A percentile compares a stretch with the other conserved stretches of the same genome.
Conservation (phyloP, 2,797 vertebrate genomes). For the Sylvia borin region DNA sequence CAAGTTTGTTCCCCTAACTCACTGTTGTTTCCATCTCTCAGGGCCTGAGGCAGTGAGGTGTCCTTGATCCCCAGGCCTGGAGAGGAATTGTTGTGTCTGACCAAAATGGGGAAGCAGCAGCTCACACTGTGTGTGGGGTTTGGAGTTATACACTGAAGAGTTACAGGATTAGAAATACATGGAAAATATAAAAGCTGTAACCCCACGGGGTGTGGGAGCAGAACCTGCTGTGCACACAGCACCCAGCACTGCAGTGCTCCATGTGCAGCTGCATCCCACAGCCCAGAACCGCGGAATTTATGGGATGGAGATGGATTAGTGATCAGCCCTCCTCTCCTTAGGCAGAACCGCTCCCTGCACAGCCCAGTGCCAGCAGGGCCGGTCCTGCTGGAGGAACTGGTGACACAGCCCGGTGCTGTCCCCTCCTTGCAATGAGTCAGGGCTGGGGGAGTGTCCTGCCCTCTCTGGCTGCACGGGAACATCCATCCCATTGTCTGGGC, state of each 20-base stretch:
- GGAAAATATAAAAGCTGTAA: not conserved
- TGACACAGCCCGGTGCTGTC: not conserved
- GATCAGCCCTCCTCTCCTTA: not conserved
- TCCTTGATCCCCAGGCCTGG: not conserved
- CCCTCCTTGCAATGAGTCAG: not conserved
- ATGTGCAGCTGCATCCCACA: not conserved
- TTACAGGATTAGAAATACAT: rapidly evolving
- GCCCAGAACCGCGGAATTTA: not conserved
- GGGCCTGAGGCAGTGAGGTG: not conserved
- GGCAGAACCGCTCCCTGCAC: not conserved
- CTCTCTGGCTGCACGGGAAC: not conserved
- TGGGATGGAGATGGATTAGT: not conserved
- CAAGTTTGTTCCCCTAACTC: not conserved
- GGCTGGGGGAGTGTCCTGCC: not conserved
- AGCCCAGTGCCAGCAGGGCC: not conserved
- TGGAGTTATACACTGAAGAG: not conserved
- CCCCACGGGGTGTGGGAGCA: not conserved
- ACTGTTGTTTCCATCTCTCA: not conserved
- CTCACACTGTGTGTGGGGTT: rapidly evolving
- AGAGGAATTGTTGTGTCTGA: not conserved
- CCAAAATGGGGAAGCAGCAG: not conserved
- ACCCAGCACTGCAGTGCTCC: not conserved
- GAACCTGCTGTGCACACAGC: not conserved
- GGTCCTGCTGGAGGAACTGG: not conserved
- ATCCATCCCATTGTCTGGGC: not conserved